Conservation (phyloP, 2,113 vertebrate genomes). For the Chaetops frenatus region DNA sequence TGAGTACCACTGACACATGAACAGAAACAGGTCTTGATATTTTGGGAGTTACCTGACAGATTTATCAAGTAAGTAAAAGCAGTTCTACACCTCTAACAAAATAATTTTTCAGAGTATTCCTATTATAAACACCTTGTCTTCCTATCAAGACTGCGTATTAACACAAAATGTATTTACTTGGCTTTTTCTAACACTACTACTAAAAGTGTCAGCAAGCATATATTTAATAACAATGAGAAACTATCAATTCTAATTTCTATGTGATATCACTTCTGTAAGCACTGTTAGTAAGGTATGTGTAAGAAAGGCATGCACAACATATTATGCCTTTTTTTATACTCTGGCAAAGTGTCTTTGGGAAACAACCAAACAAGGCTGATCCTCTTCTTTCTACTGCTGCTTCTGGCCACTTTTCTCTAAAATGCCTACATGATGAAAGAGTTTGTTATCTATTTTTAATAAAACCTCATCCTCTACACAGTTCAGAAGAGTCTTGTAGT, state of each 20-base stretch:
- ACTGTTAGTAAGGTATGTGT: neutral
- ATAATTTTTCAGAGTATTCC: neutral
- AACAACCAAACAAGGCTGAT: neutral
- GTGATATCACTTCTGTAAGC: neutral
- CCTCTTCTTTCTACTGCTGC: neutral
- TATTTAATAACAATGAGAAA: neutral
- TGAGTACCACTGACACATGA: neutral
- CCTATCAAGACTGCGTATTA: neutral
- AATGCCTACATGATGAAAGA: neutral
- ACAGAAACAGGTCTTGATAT: neutral
- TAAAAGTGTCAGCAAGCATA: neutral
- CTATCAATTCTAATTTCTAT: neutral
- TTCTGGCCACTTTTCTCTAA: neutral
- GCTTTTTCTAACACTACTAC: neutral
- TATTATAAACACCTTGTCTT: neutral
- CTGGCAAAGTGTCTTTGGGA: neutral
- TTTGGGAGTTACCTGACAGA: neutral
- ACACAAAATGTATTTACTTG: neutral
- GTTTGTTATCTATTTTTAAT: neutral
- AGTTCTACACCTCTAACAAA: neutral
- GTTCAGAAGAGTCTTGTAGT: neutral
- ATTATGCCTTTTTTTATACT: neutral
- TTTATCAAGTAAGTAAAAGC: neutral
- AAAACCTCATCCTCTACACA: neutral
- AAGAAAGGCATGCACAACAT: neutral